These are phyloP conservation scores for Sebastes diploproa DNA, from an alignment of 2,797 vertebrate genomes.

Conservation along the genomic window DNA sequence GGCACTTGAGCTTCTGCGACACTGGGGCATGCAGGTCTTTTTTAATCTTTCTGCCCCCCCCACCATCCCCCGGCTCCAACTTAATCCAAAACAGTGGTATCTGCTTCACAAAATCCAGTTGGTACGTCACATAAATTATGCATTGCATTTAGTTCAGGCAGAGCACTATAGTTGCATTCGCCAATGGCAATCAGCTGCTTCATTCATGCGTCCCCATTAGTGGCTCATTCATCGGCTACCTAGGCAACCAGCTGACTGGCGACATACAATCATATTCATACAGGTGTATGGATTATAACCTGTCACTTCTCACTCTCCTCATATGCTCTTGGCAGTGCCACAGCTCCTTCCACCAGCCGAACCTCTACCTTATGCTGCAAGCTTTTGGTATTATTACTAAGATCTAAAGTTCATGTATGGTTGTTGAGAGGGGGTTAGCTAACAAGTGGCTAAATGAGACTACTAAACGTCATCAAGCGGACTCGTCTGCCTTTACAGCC, in stretches of 20 bases:
- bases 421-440: no score
- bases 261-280: background rate
- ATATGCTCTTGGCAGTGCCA: no score
- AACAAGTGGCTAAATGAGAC: no score
- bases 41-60: slow-evolving; percentile 17
- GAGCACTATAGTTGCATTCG: background rate
- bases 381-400: background rate
- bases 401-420: no score
- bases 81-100: slow-evolving; percentile 14
- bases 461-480: no score
- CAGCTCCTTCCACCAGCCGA: background rate
- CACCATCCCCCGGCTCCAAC: background rate
- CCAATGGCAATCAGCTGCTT: background rate
- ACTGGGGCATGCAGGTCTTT: slow-evolving; percentile 14
- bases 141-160: background rate
- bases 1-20: slow-evolving; percentile 15
- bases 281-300: background rate
- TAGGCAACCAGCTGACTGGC: background rate
- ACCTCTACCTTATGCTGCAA: background rate
- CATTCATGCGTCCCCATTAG: background rate
- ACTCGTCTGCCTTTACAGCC: no score
- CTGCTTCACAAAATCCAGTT: background rate
- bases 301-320: background rate
- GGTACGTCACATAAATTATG: background rate
- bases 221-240: background rate